A percentile compares a stretch with the other conserved stretches of the same genome.
These are phyloP conservation scores for Pristionchus fissidentatus DNA, from an alignment of 2,888 invertebrate species.

Conservation along the genomic window DNA sequence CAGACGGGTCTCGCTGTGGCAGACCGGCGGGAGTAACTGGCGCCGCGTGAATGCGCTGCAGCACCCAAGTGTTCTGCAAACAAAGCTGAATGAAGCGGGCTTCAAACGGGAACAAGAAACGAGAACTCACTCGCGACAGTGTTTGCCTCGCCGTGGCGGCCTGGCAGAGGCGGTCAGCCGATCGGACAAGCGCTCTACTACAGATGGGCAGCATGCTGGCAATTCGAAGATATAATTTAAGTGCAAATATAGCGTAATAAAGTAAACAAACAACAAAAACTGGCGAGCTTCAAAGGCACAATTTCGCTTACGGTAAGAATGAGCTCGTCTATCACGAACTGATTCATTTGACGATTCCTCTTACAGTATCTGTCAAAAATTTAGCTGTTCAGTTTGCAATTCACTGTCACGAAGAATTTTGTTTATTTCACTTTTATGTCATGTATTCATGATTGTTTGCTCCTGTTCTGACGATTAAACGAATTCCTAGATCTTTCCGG, in stretches of 20 bases:
- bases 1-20: constrained; percentile 69
- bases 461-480: too few relatives aligned
- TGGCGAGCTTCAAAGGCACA: too few relatives aligned
- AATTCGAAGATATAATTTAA: not conserved
- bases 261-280: not conserved
- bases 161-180: constrained; percentile 22
- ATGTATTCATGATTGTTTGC: too few relatives aligned
- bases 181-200: constrained; percentile 7
- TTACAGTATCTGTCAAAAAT: not conserved
- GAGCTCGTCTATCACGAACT: not conserved
- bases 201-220: constrained; percentile 36
- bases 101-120: not conserved
- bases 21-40: constrained; percentile 62
- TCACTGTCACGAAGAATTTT: not conserved
- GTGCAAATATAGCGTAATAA: not conserved
- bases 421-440: too few relatives aligned
- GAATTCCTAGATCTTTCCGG: not conserved
- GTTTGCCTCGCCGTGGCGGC: constrained; percentile 3
- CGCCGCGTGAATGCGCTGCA: constrained; percentile 65
- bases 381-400: not conserved
- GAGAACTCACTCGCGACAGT: not conserved
- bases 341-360: not conserved
- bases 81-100: not conserved
- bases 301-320: not conserved
- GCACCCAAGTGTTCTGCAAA: constrained; percentile 65